Evolutionary conservation across 2,113 vertebrate genomes (phyloP).

Genomic region (Boulengeromyrus knoepffleri): DNA sequence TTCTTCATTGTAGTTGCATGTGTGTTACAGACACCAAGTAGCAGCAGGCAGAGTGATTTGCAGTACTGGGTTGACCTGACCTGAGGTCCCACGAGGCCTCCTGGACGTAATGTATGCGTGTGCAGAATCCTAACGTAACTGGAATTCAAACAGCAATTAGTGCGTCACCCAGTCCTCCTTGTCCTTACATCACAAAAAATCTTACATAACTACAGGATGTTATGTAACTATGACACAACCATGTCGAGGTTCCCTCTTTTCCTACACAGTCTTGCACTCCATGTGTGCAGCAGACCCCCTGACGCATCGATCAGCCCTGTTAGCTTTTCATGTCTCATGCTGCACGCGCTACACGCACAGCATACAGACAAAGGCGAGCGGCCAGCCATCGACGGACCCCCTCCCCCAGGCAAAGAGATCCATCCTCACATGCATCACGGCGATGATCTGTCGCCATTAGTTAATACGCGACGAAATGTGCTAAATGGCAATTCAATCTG

Average conservation of each 20-base stretch:
- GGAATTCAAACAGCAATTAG: background rate
- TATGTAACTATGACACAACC: background rate
- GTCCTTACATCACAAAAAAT: background rate
- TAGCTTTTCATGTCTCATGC: background rate
- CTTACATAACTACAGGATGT: background rate
- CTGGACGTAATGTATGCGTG: background rate
- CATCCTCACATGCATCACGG: background rate
- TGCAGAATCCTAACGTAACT: background rate
- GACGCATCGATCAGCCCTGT: background rate
- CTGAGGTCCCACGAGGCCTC: background rate
- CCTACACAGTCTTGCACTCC: background rate
- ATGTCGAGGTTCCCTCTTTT: background rate
- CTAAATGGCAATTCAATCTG: background rate
- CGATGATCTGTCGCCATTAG: background rate
- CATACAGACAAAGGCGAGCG: background rate
- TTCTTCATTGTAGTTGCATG: background rate
- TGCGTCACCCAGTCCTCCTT: background rate
- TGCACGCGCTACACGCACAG: background rate
- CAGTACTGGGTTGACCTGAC: background rate
- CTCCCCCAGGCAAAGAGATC: background rate
- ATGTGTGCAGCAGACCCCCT: background rate
- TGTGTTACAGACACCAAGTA: background rate
- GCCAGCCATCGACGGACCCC: background rate
- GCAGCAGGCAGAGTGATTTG: background rate
- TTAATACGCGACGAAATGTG: background rate